Evolutionary conservation across 2,888 invertebrate species (phyloP).

Genomic region (Drosophila nr. perissopoda): DNA sequence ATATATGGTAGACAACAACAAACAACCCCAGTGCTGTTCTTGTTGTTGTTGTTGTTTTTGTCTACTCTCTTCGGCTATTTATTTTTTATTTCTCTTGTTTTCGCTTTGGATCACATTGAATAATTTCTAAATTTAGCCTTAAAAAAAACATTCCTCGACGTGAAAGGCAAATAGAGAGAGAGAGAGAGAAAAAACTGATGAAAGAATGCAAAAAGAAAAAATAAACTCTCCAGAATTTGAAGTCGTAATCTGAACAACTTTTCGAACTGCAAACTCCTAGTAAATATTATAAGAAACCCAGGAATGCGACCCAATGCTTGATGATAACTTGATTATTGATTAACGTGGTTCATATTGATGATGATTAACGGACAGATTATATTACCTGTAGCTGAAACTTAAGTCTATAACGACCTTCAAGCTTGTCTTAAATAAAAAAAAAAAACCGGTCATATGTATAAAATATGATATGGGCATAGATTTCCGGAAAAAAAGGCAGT

Average conservation of each 20-base stretch:
- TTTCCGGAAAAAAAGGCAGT: constrained; percentile 27
- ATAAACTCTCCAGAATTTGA: constrained; percentile 17
- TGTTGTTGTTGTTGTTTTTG: constrained; percentile 28
- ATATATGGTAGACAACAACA: constrained; percentile 1
- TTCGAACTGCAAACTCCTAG: constrained; percentile 8
- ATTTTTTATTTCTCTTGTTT: constrained; percentile 38
- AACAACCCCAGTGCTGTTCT: constrained; percentile 15
- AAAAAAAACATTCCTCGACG: constrained; percentile 48
- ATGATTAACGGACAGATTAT: constrained; percentile 25
- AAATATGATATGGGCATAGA: constrained; percentile 3
- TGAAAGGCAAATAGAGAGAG: constrained; percentile 37
- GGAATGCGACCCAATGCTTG: constrained; percentile 17
- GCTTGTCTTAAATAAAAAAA: constrained; percentile 11
- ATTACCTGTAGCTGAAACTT: constrained; percentile 7
- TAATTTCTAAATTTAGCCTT: constrained; percentile 77
- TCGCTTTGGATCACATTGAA: constrained; percentile 63
- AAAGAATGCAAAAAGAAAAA: constrained; percentile 42
- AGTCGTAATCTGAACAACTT: constrained; percentile 23
- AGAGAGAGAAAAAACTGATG: constrained; percentile 7
- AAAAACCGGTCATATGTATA: constrained; percentile 1
- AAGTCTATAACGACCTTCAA: constrained; percentile 36
- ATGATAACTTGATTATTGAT: constrained; percentile 33
- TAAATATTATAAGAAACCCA: background rate
- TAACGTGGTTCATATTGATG: constrained; percentile 20
- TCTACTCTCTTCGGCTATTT: constrained; percentile 55